Base-by-base conservation (phyloP, 2,888 invertebrate species). In the Catocala sponsa region DNA sequence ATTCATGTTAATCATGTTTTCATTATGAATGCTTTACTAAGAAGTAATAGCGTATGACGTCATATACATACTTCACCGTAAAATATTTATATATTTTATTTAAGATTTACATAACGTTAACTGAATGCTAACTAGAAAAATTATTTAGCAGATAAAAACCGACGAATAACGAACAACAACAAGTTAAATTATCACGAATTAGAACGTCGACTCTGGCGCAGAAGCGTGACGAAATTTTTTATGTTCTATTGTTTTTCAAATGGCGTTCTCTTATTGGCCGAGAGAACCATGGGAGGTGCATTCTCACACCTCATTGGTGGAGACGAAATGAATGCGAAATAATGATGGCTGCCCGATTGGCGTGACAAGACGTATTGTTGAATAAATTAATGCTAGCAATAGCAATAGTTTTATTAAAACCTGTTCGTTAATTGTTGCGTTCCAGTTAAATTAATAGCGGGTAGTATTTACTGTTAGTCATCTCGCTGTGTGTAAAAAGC, bases 191-290 rank as follows among this genome's bases (percentile, higher is more conserved):
- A 81, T 80, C 78, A 89, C 88, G 86, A 87, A 89, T 87, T 88
- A 85, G 82, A 83, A 70, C 79, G 76, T 72, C 82, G 82, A 82
- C 77, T 84, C 91, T 77, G 81, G 90, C 89, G 91, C 90, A 86
- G 80, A 84, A 82, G 87, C 90, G 90, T 93, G 91, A 94, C 92
- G 91, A 72, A 78, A 85, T 87, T 93, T 94, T 94, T 94, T 90
- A 94, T 87, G 86, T 83, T 91, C 94, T 94, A 94, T 94, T 94
- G 94, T 94, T 93, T 94, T 94, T 94, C 92, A 93, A 94, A 93
- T 85, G 78, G 67, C 70, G 74, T 61, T 25, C 55, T 69, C 71
- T 77, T 77, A 94, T 93, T 94, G 94, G 94, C 57, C 65, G 68
- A 82, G 79, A 76, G 72, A 73, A 74, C 62, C 76, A 83, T 87